Evolutionary conservation across 64 coral and sea anemone species (phyloP).

Genomic region (Orbicella faveolata): DNA sequence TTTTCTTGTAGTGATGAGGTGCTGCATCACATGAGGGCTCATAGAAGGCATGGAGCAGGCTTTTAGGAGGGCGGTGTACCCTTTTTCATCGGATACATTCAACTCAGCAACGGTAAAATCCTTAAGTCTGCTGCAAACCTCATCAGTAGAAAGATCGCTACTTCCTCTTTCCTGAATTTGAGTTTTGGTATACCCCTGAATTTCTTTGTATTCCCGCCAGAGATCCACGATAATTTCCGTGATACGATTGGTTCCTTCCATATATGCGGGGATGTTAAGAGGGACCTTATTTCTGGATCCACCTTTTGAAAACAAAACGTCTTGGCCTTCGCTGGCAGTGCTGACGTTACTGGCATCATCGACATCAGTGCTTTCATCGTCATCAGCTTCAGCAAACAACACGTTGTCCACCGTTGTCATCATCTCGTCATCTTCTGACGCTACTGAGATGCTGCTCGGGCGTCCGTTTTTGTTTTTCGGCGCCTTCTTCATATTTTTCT

Average conservation of each 20-base stretch:
- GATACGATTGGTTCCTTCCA: neutral
- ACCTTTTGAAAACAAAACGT: neutral
- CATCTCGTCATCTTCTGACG: neutral
- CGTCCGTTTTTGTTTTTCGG: neutral
- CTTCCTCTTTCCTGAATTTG: neutral
- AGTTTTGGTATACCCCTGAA: neutral
- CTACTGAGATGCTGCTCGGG: neutral
- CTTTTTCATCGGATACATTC: constrained; percentile 7
- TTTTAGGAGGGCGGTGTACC: constrained; percentile 48
- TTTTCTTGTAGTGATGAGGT: constrained; percentile 20
- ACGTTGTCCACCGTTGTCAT: neutral
- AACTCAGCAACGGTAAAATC: neutral
- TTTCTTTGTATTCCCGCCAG: neutral
- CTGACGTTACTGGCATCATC: neutral
- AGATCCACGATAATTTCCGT: neutral
- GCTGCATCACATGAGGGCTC: constrained; percentile 17
- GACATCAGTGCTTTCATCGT: neutral
- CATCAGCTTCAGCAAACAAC: neutral
- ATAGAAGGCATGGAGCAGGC: constrained; percentile 52
- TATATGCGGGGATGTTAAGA: neutral
- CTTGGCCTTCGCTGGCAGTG: neutral
- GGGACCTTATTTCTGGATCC: neutral
- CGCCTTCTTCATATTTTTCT: no score
- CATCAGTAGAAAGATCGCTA: neutral
- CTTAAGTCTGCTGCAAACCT: neutral